phyloP scores from a whole-genome alignment of 2,797 vertebrate genomes.

The Petrocephalus schoutedeni region DNA sequence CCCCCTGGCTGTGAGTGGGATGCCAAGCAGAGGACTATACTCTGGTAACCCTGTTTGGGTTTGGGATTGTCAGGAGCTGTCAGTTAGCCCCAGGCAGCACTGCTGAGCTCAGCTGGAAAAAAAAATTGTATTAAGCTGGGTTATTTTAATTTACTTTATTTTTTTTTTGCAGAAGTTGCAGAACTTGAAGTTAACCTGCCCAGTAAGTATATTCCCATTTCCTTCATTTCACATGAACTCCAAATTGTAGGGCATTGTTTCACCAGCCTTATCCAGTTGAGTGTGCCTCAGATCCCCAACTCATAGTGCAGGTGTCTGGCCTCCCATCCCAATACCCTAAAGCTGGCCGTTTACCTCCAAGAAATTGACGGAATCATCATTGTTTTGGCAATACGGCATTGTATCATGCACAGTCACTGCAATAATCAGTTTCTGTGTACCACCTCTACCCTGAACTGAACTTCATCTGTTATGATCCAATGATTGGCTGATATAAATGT shows the following conservation, averaged over 20 bases:
- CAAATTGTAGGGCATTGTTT: not conserved
- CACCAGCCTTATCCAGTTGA: not conserved
- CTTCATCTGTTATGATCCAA: not conserved
- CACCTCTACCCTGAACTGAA: not conserved
- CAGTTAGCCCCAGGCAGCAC: not conserved
- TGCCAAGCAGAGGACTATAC: not conserved
- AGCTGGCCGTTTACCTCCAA: not conserved
- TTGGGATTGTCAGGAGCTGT: not conserved
- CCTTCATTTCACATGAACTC: not conserved
- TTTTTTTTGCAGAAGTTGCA: conserved; percentile 79
- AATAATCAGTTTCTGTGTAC: not conserved
- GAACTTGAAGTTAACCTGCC: conserved; percentile 93
- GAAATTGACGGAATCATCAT: not conserved
- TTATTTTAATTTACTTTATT: conserved; percentile 19
- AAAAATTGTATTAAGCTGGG: not conserved
- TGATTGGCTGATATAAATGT: not conserved
- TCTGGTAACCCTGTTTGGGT: not conserved
- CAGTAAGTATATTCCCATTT: conserved; percentile 71
- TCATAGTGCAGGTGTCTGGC: not conserved
- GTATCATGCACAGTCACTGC: not conserved
- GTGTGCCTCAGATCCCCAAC: not conserved
- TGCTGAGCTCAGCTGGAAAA: not conserved
- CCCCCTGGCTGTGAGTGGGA: not conserved
- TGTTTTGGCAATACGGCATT: not conserved
- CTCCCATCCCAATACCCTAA: not conserved